Evolutionary conservation across 2,113 vertebrate genomes (phyloP), one percentile per base, ranked within the genome.

Genomic region (Cryptomyrus ogoouensis): DNA sequence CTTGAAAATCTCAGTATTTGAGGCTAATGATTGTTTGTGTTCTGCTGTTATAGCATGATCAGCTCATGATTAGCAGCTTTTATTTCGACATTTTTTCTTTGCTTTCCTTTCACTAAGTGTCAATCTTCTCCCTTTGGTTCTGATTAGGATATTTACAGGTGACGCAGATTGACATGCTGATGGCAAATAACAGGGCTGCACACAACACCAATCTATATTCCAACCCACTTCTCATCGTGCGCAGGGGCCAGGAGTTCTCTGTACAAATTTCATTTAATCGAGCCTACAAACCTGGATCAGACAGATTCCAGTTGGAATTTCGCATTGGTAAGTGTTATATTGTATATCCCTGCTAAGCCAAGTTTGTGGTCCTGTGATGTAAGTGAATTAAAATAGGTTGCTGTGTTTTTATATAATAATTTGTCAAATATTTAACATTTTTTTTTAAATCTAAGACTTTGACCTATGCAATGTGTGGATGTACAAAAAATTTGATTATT

Each of bases 281-380:
- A 0, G 93, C 95, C 0, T 97, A 96, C 44, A 47, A 90, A 9
- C 93, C 94, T 47, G 88, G 35, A 2, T 91, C 35, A 0, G 96
- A 98, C 91, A 19, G 91, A 0, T 93, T 97, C 92, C 94, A 96
- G 93, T 52, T 97, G 83, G 97, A 98, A 74, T 97, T 95, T 86
- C 89, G 96, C 89, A 97, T 97, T 89, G 97, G 97, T 97, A 93
- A 97, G 96, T 94, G 13, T 42, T 5, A 31, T 35, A n/a, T 87
- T 74, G 5, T 9, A 12, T 66, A 8, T 86, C 27, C 1, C 52
- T 49, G 58, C 8, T 47, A 35, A 58, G 39, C 5, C 21, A 5
- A 24, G 46, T 85, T 21, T 49, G 24, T 46, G 24, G 83, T 70
- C n/a, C n/a, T 27, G 62, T 1, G 62, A 70, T 15, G 58, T 58